phyloP scores from a whole-genome alignment of 2,797 vertebrate species.

The Protosalanx chinensis region DNA sequence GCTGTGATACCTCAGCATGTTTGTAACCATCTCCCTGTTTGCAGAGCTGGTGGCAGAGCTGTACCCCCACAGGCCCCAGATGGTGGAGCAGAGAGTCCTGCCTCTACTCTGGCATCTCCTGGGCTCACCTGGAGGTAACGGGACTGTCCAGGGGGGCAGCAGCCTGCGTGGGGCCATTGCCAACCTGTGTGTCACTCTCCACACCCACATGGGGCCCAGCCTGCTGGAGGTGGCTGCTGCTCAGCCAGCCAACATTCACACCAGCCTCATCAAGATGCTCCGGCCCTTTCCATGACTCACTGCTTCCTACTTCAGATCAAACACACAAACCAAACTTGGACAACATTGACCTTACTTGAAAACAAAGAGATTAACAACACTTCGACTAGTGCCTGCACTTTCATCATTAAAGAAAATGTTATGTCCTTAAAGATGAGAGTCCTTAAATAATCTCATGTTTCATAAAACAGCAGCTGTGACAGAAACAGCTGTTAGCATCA shows the following conservation, averaged over 20 bases:
- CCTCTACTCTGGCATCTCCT: slow-evolving; percentile 89
- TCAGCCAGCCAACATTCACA: slow-evolving; percentile 78
- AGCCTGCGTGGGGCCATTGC: slow-evolving; percentile 77
- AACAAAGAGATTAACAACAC: slow-evolving; percentile 56
- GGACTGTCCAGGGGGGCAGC: slow-evolving; percentile 76
- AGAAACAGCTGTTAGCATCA: slow-evolving; percentile 52
- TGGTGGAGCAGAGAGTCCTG: slow-evolving; percentile 86
- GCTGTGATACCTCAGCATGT: background rate
- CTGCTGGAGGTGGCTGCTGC: slow-evolving; percentile 73
- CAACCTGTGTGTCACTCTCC: slow-evolving; percentile 79
- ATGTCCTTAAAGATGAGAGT: slow-evolving; percentile 37
- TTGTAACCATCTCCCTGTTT: background rate
- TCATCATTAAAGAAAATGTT: slow-evolving; percentile 48
- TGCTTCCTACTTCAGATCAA: background rate
- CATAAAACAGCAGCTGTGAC: slow-evolving; percentile 51
- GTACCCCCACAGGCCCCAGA: slow-evolving; percentile 82
- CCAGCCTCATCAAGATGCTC: slow-evolving; percentile 79
- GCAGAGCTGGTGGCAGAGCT: slow-evolving; percentile 70
- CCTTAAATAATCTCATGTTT: slow-evolving; percentile 39
- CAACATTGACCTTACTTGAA: slow-evolving; percentile 66
- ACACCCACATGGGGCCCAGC: slow-evolving; percentile 80
- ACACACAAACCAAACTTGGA: slow-evolving; percentile 34
- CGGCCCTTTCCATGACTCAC: slow-evolving; percentile 52
- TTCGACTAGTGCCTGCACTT: slow-evolving; percentile 78
- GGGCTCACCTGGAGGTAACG: slow-evolving; percentile 75